Percentiles rank a stretch among this genome's conserved stretches.
Conservation (phyloP, 2,888 invertebrate genomes). For the Agrochola macilenta region DNA sequence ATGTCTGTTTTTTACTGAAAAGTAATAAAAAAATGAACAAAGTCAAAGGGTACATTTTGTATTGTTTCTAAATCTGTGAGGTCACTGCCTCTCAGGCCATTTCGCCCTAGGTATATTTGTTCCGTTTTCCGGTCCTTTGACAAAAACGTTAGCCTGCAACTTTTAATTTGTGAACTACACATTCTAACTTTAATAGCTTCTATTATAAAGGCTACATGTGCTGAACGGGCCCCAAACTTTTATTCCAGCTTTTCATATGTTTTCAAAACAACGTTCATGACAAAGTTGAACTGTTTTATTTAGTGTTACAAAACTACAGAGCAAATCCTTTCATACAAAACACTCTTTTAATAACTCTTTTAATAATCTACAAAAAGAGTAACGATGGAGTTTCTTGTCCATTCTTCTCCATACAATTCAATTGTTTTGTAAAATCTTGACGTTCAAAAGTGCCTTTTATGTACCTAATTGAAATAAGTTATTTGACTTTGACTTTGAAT, state of each 20-base stretch:
- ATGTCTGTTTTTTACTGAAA: background rate
- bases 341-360: background rate
- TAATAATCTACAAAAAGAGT: background rate
- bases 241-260: slow-evolving; percentile 47
- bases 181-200: slow-evolving; percentile 42
- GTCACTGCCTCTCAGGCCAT: background rate
- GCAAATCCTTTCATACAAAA: slow-evolving; percentile 13
- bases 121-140: slow-evolving; percentile 6
- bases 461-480: too few species aligned
- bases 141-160: slow-evolving; percentile 34
- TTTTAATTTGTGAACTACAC: slow-evolving; percentile 32
- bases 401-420: too few species aligned
- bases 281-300: slow-evolving; percentile 42
- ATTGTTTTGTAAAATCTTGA: too few species aligned
- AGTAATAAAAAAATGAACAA: background rate
- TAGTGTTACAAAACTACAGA: slow-evolving; percentile 9
- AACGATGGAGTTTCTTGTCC: too few species aligned
- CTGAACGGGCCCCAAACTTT: slow-evolving; percentile 49
- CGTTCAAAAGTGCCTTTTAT: too few species aligned
- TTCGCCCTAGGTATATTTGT: slow-evolving; percentile 1
- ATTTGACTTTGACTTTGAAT: too few species aligned
- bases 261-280: slow-evolving; percentile 31
- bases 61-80: slow-evolving; percentile 14
- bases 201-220: slow-evolving; percentile 20
- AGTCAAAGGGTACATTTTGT: background rate